Percentiles rank a stretch among this genome's conserved stretches.
phyloP scores from a whole-genome alignment of 1,140 invertebrate species.

The Kradibia gibbosae region DNA sequence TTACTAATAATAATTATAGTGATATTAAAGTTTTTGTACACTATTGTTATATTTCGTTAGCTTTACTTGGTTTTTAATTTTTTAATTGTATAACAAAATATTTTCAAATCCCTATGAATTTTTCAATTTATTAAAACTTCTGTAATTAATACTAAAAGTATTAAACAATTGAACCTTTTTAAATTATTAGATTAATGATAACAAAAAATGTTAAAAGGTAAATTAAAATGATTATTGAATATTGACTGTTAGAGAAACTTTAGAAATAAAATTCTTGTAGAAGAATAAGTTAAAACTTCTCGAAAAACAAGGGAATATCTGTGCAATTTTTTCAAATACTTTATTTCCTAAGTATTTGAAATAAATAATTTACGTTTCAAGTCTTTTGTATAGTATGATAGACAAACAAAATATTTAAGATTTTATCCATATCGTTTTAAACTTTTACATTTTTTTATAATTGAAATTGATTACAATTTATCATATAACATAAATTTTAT shows the following conservation, averaged over 20 bases:
- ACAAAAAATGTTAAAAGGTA: slow-evolving; percentile 24
- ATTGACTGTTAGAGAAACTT: slow-evolving; percentile 49
- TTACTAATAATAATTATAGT: slow-evolving; percentile 36
- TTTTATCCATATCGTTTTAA: not conserved
- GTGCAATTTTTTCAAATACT: slow-evolving; percentile 52
- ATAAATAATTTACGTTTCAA: slow-evolving; percentile 44
- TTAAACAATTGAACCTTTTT: slow-evolving; percentile 35
- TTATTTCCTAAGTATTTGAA: slow-evolving; percentile 15
- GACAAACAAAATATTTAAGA: not conserved
- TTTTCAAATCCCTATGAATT: not conserved
- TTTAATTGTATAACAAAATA: not conserved
- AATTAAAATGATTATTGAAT: slow-evolving; percentile 42
- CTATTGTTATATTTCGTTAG: slow-evolving; percentile 26
- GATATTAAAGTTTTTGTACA: slow-evolving; percentile 38
- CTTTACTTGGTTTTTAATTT: slow-evolving; percentile 24
- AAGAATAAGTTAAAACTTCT: slow-evolving; percentile 42
- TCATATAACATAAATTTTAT: slow-evolving; percentile 30
- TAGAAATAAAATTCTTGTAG: slow-evolving; percentile 17
- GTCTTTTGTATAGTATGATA: slow-evolving; percentile 1
- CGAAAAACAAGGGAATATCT: slow-evolving; percentile 50
- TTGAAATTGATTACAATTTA: slow-evolving; percentile 31
- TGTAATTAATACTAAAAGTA: slow-evolving; percentile 1
- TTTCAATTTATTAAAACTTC: slow-evolving; percentile 21
- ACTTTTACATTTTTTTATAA: not conserved
- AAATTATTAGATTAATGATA: not conserved